Base-by-base conservation (phyloP, 2,797 vertebrate genomes). In the Phyllotis vaccarum region DNA sequence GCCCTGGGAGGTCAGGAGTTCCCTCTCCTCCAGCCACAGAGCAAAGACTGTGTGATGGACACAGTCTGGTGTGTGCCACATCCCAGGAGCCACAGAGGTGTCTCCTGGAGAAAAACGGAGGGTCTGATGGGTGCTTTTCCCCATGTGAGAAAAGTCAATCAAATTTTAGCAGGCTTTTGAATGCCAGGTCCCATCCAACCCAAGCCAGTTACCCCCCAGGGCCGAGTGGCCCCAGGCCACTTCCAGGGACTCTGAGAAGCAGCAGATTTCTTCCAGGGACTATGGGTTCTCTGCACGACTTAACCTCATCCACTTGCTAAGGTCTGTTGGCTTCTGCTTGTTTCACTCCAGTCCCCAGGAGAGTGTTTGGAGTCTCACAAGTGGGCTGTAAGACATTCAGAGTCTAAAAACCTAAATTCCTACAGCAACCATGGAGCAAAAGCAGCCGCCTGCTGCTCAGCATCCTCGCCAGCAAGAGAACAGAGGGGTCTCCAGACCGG, bases 61-160 rank as follows among this genome's bases (percentile, higher is more conserved):
- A 92, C 91, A 70, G 21, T 40, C 88, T 2, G 64, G 64, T 37
- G 34, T 52, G 0, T 0, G 95, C 64, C 37, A 12, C 2, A 0
- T 79, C 60, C 89, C 9, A 2, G 94, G 46, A 91, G 94, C 90
- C n/a, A 60, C n/a, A 24, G 43, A 0, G 66, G 86, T 19, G 89
- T 79, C 24, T 2, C 24, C 27, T 34, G 64, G 91, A 40, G 94
- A 81, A n/a, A 11, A 5, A 0, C 0, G 2, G 95, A 13, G 0
- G 22, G 49, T 70, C 70, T 87, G 58, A 56, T 3, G 76, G 40
- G 82, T 29, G 49, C 19, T 80, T 87, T 54, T 37, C 31, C n/a
- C 79, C 49, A 9, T 4, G 56, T 12, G 52, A 82, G 74, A 52
- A 58, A 58, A 72, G 76, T 60, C 21, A 24, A 22, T 56, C 46